Evolutionary conservation across 2,888 invertebrate genomes (phyloP).

Genomic region (Alviniconcha strummeri): DNA sequence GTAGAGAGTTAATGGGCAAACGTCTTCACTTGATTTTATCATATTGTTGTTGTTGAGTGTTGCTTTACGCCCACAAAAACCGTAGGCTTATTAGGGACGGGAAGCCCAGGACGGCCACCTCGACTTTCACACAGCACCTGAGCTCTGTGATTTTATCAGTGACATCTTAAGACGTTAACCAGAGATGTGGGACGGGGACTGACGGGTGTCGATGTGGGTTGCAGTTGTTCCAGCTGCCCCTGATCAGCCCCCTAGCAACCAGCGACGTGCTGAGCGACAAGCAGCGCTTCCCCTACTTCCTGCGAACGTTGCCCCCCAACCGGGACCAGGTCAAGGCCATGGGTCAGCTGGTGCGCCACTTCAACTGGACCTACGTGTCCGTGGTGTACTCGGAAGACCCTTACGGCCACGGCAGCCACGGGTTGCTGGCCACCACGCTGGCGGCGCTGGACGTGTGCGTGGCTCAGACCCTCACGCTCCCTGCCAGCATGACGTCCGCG

Average conservation of each 20-base stretch:
- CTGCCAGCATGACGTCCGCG: slow-evolving; percentile 22
- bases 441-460: slow-evolving; percentile 53
- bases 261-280: slow-evolving; percentile 64
- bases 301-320: slow-evolving; percentile 66
- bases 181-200: no score
- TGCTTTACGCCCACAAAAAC: no score
- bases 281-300: slow-evolving; percentile 60
- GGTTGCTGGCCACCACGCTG: slow-evolving; percentile 40
- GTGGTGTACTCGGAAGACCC: slow-evolving; percentile 83
- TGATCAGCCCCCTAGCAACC: slow-evolving; percentile 63
- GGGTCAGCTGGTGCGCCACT: slow-evolving; percentile 54
- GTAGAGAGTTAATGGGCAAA: no score
- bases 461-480: slow-evolving; percentile 51
- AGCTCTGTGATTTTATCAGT: no score
- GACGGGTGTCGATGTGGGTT: no score
- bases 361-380: slow-evolving; percentile 86
- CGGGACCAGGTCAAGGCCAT: slow-evolving; percentile 59
- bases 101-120: no score
- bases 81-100: no score
- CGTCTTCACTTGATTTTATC: no score
- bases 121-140: no score
- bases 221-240: slow-evolving; percentile 57
- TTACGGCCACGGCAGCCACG: slow-evolving; percentile 61
- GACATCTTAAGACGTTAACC: no score
- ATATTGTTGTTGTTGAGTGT: no score